Percentiles rank a stretch among this genome's conserved stretches.
Conservation (phyloP, 2,888 invertebrate genomes). For the Amiota minor region DNA sequence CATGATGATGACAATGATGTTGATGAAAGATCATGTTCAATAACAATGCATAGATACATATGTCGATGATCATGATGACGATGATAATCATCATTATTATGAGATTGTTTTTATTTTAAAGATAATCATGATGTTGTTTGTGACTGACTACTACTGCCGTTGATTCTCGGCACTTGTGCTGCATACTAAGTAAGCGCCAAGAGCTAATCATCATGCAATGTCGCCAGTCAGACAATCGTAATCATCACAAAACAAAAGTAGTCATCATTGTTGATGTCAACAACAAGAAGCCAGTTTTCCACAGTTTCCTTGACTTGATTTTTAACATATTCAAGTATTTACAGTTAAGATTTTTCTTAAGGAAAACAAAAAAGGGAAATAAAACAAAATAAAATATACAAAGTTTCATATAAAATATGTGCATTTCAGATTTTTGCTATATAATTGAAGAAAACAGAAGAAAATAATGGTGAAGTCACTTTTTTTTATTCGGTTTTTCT, state of each 20-base stretch:
- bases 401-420: constrained; percentile 24
- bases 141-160: constrained; percentile 35
- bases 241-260: constrained; percentile 9
- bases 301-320: constrained; percentile 24
- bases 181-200: constrained; percentile 64
- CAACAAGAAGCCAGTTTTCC: neutral
- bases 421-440: constrained; percentile 16
- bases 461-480: neutral
- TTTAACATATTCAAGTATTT: constrained; percentile 20
- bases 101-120: constrained; percentile 34
- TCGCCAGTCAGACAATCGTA: constrained; percentile 2
- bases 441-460: constrained; percentile 20
- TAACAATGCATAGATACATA: neutral
- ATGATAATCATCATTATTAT: constrained; percentile 4
- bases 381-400: neutral
- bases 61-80: neutral
- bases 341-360: constrained; percentile 16
- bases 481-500: neutral
- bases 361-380: constrained; percentile 21
- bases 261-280: neutral
- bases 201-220: constrained; percentile 24
- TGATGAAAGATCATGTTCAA: neutral
- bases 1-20: neutral
- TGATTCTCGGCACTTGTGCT: constrained; percentile 56
- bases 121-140: constrained; percentile 35